Base-by-base conservation (phyloP, 2,888 invertebrate species). In the Aspidiotus destructor region DNA sequence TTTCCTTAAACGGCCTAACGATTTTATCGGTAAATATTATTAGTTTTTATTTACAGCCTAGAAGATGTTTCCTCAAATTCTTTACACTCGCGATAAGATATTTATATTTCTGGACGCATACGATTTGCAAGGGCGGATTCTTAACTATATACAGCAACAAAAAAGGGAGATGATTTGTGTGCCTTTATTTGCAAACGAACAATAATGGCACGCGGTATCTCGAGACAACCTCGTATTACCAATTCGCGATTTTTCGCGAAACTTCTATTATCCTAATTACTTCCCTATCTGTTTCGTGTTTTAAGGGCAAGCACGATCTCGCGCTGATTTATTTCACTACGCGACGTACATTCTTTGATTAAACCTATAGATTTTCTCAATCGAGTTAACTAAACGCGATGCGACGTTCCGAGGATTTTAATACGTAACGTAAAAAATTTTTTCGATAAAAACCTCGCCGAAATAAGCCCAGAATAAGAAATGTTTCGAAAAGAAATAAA, bases 401-500 rank as follows among this genome's bases (percentile, higher is more conserved):
- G 63, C 63, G 63, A 63, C 63, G 54, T 53, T 54, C 48, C 48
- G 11, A 48, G 48, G 48, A 48, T 48, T n/a, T 48, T 48, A 48
- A 48, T 48, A 48, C 48, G 48, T 48, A 48, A 48, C 11, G n/a
- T 13, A 48, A 48, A 48, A 48, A 48, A 48, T 48, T 48, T 48
- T 48, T 60, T 65, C 65, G 65, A 65, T 65, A 65, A 65, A 65
- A 65, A 65, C 55, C 55, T 57, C 58, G 60, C 60, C 13, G 54
- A 54, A 53, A 41, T 63, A 63, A 63, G 63, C 63, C 63, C 40
- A 44, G 65, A 65, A 65, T 65, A 65, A 65, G 65, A 65, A 65
- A 65, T 65, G 57, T 65, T 28, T 65, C 65, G 65, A 57, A 65
- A 65, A 65, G 65, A 65, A 65, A 65, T 65, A 65, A 65, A 65